Percentiles rank a stretch among this genome's conserved stretches.
These are phyloP conservation scores for Centropristis striata DNA, from an alignment of 2,113 vertebrate species.

Conservation along the genomic window DNA sequence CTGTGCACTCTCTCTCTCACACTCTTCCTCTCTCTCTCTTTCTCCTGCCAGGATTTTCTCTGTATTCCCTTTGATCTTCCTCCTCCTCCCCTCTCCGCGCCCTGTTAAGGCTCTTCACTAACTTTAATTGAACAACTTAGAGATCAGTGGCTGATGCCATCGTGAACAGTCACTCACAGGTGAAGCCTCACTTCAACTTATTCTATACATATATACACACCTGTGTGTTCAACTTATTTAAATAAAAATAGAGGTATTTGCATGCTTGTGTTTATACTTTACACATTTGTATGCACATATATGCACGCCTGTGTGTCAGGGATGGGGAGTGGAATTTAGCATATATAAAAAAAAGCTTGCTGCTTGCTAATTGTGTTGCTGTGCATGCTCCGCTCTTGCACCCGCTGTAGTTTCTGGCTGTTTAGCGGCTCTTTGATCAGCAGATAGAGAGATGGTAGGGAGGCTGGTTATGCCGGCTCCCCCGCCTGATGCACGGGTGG, in stretches of 20 bases:
- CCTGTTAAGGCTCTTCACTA: constrained; percentile 46
- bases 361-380: constrained; percentile 69
- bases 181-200: constrained; percentile 18
- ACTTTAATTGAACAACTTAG: constrained; percentile 70
- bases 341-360: constrained; percentile 33
- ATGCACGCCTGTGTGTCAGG: constrained; percentile 1
- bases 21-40: constrained; percentile 8
- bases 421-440: constrained; percentile 82
- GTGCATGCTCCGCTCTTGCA: constrained; percentile 46
- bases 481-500: constrained; percentile 49
- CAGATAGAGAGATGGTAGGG: constrained; percentile 66
- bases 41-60: constrained; percentile 43
- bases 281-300: constrained; percentile 35
- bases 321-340: constrained; percentile 32
- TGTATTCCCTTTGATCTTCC: constrained; percentile 55
- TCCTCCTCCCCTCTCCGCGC: constrained; percentile 38
- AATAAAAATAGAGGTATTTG: constrained; percentile 17
- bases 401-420: constrained; percentile 70
- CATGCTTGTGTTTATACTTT: constrained; percentile 15
- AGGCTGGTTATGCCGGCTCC: constrained; percentile 50
- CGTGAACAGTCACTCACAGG: constrained; percentile 31
- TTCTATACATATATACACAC: constrained; percentile 1
- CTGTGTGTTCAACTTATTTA: not conserved
- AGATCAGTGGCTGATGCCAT: constrained; percentile 49
- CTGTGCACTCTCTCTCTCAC: not conserved